Conservation (phyloP, 2,888 invertebrate species). For the Notodonta ziczac region DNA sequence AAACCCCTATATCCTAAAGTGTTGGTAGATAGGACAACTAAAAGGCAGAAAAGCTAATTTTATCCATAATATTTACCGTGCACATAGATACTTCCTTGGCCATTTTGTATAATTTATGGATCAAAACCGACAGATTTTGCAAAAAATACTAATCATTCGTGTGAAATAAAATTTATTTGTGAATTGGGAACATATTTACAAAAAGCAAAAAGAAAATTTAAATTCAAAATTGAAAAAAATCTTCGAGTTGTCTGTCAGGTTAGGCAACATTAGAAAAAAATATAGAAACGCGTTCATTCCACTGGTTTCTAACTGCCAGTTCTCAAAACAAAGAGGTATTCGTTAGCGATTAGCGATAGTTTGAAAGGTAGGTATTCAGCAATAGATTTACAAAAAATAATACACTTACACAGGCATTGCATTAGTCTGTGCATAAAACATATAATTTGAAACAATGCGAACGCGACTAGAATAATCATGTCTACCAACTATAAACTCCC, state of each 20-base stretch:
- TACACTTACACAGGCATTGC: no score
- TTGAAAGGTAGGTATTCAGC: no score
- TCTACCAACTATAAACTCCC: no score
- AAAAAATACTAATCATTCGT: slow-evolving; percentile 13
- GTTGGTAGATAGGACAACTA: neutral
- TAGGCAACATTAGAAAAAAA: neutral
- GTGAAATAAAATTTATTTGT: slow-evolving; percentile 17
- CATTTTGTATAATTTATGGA: slow-evolving; percentile 56
- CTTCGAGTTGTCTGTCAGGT: neutral
- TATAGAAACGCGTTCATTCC: neutral
- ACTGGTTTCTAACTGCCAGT: no score
- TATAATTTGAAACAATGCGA: no score
- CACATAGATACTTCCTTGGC: slow-evolving; percentile 80
- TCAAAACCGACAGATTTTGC: slow-evolving; percentile 27
- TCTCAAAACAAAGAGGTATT: no score
- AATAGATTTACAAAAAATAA: no score
- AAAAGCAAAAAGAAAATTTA: slow-evolving; percentile 36
- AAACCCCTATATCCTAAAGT: no score
- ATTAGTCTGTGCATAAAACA: no score
- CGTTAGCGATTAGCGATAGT: no score
- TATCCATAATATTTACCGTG: slow-evolving; percentile 58
- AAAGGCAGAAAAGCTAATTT: neutral
- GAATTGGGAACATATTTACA: slow-evolving; percentile 20
- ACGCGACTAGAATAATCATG: no score
- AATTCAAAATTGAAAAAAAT: slow-evolving; percentile 24